Conservation (phyloP, 2,797 vertebrate genomes). For the Hydrocynus forskahlii region DNA sequence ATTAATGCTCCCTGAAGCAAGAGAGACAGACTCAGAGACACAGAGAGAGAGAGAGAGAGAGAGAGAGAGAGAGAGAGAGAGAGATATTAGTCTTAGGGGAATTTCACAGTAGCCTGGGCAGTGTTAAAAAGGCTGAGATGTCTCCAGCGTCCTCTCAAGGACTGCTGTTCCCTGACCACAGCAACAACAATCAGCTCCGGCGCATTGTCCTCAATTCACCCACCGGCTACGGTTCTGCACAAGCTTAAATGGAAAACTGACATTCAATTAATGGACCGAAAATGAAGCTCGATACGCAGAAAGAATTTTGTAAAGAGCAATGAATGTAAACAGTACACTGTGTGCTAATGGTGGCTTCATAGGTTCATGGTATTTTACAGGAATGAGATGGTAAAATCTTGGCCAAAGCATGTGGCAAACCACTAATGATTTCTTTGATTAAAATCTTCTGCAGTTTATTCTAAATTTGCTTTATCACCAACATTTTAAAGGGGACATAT, state of each 20-base stretch:
- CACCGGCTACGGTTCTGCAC: not conserved
- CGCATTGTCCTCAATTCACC: constrained; percentile 5
- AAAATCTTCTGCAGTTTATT: not conserved
- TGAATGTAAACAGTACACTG: not conserved
- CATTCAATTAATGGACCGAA: constrained; percentile 1
- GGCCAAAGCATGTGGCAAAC: not conserved
- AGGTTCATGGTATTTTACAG: not conserved
- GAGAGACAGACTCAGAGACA: constrained; percentile 26
- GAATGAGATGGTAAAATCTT: not conserved
- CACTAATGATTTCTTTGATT: no score
- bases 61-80: not conserved
- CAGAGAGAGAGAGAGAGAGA: constrained; percentile 36
- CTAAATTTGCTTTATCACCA: not conserved
- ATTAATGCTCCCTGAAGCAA: not conserved
- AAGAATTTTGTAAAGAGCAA: constrained; percentile 17
- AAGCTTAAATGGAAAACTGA: not conserved
- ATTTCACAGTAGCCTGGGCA: not conserved
- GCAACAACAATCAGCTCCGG: constrained; percentile 14
- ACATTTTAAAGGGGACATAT: no score
- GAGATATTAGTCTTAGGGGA: not conserved
- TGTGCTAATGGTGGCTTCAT: not conserved
- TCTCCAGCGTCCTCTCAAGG: constrained; percentile 9
- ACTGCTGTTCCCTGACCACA: not conserved
- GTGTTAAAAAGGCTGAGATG: not conserved
- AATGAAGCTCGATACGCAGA: constrained; percentile 10